Evolutionary conservation across 53 echinoderm and acorn worm genomes (phyloP), one percentile per base, ranked within the genome.

Genomic region (Zoroaster sp.): DNA sequence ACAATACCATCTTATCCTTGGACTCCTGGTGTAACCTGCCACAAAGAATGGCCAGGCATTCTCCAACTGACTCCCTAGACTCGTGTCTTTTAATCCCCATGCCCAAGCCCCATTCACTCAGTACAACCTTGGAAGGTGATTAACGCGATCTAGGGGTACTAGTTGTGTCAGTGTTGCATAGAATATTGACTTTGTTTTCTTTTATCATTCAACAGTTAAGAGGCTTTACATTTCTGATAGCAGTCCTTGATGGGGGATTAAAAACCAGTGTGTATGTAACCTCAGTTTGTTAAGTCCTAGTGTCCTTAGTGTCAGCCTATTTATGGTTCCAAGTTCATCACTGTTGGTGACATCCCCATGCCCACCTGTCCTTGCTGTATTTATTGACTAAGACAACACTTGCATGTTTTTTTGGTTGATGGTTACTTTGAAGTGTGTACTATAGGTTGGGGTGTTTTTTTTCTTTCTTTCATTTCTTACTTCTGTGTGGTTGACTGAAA

Each of bases 1-100:
- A 44, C 13, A 42, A 13, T 23, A 73, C n/a, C 31, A 25, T 75
- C 75, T 75, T 47, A 75, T 47, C 75, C 75, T 75, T 75, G 75
- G 47, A 30, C 17, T 43, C 45, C 14, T 21, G 45, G 3, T 6
- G 13, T 17, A 13, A 47, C 49, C 49, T 2, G 17, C 49, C 3
- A 17, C 49, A 47, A 47, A 2, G 49, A 42, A 38, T 37, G 42
- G 18, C 72, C 72, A 40, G 1, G 23, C 42, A 41, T 73, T 28
- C 33, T 43, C 28, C 1, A 14, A 9, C 0, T 4, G 75, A 31
- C 75, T 75, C 75, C 75, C 47, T 75, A 75, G 25, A 23, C 45
- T 75, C 13, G 20, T 43, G 4, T 11, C 5, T 20, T 38, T 75
- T 75, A 0, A 43, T 31, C 49, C 12, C 15, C 44, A 28, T 15